Evolutionary conservation across 2,113 vertebrate species (phyloP).

Genomic region (Lamprotornis superbus): DNA sequence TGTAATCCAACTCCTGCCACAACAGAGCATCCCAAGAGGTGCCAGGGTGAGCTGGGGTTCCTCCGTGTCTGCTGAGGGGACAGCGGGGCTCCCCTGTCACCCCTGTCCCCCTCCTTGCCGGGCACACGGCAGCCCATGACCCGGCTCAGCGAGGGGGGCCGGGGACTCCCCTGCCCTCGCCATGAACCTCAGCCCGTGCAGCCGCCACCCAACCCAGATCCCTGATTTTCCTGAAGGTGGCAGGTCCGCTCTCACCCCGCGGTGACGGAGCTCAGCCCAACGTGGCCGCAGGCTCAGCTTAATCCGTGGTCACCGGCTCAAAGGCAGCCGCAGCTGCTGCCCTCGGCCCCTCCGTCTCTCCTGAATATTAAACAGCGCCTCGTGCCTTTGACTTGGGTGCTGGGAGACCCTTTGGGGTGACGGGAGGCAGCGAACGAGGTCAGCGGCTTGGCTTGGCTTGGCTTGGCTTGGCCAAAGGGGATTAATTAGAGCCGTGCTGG

Average conservation of each 20-base stretch:
- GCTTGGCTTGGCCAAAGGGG: neutral
- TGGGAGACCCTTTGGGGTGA: neutral
- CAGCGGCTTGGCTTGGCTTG: neutral
- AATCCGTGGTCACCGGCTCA: neutral
- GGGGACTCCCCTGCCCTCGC: neutral
- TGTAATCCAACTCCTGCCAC: neutral
- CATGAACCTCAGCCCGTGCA: neutral
- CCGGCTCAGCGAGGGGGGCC: rapidly evolving
- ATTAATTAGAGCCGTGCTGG: neutral
- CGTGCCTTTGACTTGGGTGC: neutral
- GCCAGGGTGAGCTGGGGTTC: rapidly evolving
- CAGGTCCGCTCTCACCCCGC: neutral
- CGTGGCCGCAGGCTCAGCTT: neutral
- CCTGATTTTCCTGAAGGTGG: neutral
- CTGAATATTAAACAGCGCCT: neutral
- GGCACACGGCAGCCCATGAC: rapidly evolving
- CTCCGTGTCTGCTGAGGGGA: neutral
- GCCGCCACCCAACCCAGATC: neutral
- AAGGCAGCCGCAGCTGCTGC: neutral
- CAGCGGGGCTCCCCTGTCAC: rapidly evolving
- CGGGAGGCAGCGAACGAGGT: neutral
- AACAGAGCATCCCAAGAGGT: neutral
- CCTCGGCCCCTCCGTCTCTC: neutral
- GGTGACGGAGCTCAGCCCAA: neutral
- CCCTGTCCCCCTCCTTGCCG: neutral